phyloP scores from a whole-genome alignment of 2,888 invertebrate species.

The Sinotaia quadrata region DNA sequence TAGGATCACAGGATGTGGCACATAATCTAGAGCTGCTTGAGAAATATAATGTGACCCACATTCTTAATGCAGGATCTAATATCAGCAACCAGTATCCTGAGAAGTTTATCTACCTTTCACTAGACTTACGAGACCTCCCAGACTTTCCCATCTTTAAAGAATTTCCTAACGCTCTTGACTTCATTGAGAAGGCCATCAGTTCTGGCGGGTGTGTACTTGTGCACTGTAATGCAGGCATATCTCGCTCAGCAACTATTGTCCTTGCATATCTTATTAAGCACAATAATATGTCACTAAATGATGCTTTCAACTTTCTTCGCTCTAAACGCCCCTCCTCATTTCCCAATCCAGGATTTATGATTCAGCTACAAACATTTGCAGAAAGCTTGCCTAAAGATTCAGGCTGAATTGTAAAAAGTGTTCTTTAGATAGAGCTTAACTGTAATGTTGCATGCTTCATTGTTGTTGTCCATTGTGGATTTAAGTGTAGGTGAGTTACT shows the following conservation, averaged over 20 bases:
- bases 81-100: slow-evolving; percentile 68
- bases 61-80: slow-evolving; percentile 81
- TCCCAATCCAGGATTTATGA: slow-evolving; percentile 87
- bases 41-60: slow-evolving; percentile 78
- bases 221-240: slow-evolving; percentile 94
- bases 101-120: slow-evolving; percentile 75
- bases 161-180: slow-evolving; percentile 75
- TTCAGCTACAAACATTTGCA: slow-evolving; percentile 77
- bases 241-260: slow-evolving; percentile 84
- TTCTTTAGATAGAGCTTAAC: too few relatives aligned
- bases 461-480: too few relatives aligned
- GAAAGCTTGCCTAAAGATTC: slow-evolving; percentile 34
- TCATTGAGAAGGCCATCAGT: slow-evolving; percentile 76
- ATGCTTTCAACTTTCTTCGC: slow-evolving; percentile 81
- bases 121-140: slow-evolving; percentile 76
- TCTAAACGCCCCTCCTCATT: slow-evolving; percentile 79
- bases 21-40: slow-evolving; percentile 76
- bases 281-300: slow-evolving; percentile 75
- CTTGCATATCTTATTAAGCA: slow-evolving; percentile 84
- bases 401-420: slow-evolving; percentile 5
- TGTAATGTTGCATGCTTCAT: too few relatives aligned
- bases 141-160: slow-evolving; percentile 60
- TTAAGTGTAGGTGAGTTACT: too few relatives aligned
- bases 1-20: slow-evolving; percentile 93
- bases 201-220: slow-evolving; percentile 79